These are phyloP conservation scores for Sprattus sprattus DNA, from an alignment of 2,113 vertebrate species.

Conservation along the genomic window DNA sequence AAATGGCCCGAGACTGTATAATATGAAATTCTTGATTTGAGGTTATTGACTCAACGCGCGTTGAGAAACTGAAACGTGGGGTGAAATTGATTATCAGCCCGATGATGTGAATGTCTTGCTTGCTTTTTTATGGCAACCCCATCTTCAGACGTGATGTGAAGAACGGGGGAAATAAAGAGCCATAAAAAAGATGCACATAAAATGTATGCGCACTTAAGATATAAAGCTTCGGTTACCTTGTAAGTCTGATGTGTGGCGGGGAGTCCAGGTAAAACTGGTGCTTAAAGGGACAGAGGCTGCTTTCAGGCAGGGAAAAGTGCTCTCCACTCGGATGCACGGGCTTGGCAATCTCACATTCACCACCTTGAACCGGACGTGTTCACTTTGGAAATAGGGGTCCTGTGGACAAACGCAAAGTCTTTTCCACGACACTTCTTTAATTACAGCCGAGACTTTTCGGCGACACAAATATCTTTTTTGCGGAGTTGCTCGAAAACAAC, in stretches of 20 bases:
- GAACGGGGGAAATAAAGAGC: slow-evolving; percentile 3
- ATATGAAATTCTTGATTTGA: slow-evolving; percentile 19
- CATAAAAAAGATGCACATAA: slow-evolving; percentile 25
- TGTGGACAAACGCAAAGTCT: neutral
- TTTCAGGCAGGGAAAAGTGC: slow-evolving; percentile 65
- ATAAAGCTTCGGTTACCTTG: slow-evolving; percentile 65
- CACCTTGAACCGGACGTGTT: slow-evolving; percentile 20
- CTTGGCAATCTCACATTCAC: slow-evolving; percentile 10
- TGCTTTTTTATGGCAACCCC: slow-evolving; percentile 22
- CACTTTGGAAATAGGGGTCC: slow-evolving; percentile 28
- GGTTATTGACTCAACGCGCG: slow-evolving; percentile 6
- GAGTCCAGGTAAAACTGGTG: slow-evolving; percentile 69
- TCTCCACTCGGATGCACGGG: slow-evolving; percentile 35
- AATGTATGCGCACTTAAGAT: slow-evolving; percentile 36
- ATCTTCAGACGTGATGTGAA: neutral
- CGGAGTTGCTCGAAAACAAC: neutral
- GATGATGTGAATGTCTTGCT: slow-evolving; percentile 11
- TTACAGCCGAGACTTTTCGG: neutral
- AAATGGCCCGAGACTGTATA: slow-evolving; percentile 18
- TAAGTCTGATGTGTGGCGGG: slow-evolving; percentile 66
- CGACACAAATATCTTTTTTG: neutral
- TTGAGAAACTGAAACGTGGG: slow-evolving; percentile 28
- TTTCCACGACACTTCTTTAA: neutral
- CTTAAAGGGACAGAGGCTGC: slow-evolving; percentile 71
- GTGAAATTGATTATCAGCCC: slow-evolving; percentile 21